Percentiles rank a stretch among this genome's conserved stretches.
Evolutionary conservation across 2,113 vertebrate genomes (phyloP).

Genomic region (Aegypius monachus): DNA sequence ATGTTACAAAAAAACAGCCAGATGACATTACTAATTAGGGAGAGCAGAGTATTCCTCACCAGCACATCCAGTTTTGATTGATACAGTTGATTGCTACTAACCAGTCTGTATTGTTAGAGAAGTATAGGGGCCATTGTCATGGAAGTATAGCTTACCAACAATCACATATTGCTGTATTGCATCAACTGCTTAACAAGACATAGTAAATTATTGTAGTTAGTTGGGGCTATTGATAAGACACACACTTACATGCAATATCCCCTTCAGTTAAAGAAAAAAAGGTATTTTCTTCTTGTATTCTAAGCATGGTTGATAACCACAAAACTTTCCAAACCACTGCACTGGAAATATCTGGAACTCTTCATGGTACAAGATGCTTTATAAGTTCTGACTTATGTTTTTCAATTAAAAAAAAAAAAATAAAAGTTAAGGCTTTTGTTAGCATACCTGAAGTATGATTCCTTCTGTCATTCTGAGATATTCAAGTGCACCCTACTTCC

Average conservation of each 20-base stretch:
- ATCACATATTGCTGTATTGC: not conserved
- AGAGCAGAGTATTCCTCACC: not conserved
- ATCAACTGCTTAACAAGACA: not conserved
- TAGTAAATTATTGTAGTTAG: not conserved
- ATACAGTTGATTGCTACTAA: not conserved
- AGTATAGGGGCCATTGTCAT: not conserved
- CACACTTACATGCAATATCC: not conserved
- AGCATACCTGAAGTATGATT: not conserved
- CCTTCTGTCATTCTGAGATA: not conserved
- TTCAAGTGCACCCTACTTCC: not conserved
- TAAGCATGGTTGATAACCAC: not conserved
- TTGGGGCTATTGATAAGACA: not conserved
- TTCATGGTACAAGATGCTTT: not conserved
- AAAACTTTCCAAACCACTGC: not conserved
- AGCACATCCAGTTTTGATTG: not conserved
- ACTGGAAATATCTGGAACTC: not conserved
- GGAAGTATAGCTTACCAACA: not conserved
- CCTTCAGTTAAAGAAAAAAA: not conserved
- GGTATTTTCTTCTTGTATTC: not conserved
- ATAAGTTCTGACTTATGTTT: not conserved
- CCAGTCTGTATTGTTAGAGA: not conserved
- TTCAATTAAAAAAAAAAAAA: not conserved
- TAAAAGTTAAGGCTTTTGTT: not conserved
- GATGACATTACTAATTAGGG: not conserved
- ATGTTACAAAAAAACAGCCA: not conserved